These are phyloP conservation scores for Scolopax mira DNA, from an alignment of 2,113 vertebrate genomes.

Conservation along the genomic window DNA sequence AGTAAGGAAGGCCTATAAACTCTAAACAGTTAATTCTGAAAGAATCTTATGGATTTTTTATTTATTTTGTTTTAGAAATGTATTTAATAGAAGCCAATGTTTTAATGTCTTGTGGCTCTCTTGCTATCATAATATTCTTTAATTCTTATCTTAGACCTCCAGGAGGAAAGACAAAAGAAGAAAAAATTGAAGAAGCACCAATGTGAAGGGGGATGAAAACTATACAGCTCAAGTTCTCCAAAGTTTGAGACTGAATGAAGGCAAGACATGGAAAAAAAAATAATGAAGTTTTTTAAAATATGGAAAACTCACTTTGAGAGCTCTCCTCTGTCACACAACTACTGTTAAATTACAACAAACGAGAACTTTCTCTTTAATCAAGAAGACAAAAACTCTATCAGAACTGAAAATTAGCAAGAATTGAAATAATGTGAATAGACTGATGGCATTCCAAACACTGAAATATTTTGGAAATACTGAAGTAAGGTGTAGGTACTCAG, in stretches of 20 bases:
- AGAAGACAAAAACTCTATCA: background rate
- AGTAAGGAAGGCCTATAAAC: background rate
- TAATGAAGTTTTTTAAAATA: background rate
- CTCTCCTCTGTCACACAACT: fast-evolving
- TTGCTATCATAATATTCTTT: background rate
- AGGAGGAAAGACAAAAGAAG: background rate
- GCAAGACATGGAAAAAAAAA: background rate
- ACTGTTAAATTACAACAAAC: background rate
- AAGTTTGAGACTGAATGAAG: background rate
- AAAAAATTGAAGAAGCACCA: background rate
- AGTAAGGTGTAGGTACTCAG: background rate
- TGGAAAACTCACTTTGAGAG: background rate
- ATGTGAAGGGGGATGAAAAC: background rate
- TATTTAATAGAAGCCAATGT: background rate
- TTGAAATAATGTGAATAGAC: background rate
- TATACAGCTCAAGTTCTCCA: background rate
- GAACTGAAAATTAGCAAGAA: background rate
- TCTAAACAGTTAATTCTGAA: background rate
- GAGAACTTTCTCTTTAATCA: background rate
- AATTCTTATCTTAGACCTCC: background rate
- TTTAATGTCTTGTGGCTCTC: background rate
- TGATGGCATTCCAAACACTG: background rate
- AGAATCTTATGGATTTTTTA: background rate
- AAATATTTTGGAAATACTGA: background rate
- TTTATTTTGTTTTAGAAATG: background rate